phyloP scores from a whole-genome alignment of 2,113 vertebrate species.

The Lepidothrix coronata region DNA sequence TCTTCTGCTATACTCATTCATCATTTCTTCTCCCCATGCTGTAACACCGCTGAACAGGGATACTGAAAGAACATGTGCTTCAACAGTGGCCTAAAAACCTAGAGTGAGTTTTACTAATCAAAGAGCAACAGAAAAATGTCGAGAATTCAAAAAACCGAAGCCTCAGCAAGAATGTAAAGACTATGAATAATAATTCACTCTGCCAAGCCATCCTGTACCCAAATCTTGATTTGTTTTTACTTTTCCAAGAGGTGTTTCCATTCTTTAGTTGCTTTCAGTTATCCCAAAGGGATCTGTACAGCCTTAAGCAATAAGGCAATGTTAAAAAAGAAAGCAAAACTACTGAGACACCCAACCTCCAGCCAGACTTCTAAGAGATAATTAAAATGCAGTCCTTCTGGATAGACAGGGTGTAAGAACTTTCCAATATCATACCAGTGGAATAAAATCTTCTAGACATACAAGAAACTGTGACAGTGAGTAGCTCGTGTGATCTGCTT shows the following conservation, averaged over 20 bases:
- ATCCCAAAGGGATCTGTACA: not conserved
- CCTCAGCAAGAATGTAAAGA: constrained; percentile 38
- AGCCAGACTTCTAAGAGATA: not conserved
- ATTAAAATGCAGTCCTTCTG: constrained; percentile 37
- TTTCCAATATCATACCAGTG: not conserved
- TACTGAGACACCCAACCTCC: not conserved
- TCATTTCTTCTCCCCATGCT: not conserved
- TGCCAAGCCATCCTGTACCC: not conserved
- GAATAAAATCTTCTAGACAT: not conserved
- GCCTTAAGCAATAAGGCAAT: constrained; percentile 4
- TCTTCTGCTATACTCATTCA: not conserved
- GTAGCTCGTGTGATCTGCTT: not conserved
- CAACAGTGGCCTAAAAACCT: not conserved
- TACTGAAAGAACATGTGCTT: not conserved
- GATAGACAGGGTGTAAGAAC: not conserved
- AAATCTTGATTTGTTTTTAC: constrained; percentile 23
- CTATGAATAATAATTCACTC: constrained; percentile 6
- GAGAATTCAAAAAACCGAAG: constrained; percentile 13
- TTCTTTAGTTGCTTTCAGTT: constrained; percentile 14
- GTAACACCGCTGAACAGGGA: not conserved
- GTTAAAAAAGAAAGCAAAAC: constrained; percentile 28
- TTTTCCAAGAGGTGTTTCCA: constrained; percentile 61
- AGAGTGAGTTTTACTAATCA: not conserved
- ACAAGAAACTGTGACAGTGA: not conserved
- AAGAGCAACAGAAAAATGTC: not conserved